Evolutionary conservation across 2,888 invertebrate genomes (phyloP), one percentile per base, ranked within the genome.

Genomic region (Antheraea assamensis): DNA sequence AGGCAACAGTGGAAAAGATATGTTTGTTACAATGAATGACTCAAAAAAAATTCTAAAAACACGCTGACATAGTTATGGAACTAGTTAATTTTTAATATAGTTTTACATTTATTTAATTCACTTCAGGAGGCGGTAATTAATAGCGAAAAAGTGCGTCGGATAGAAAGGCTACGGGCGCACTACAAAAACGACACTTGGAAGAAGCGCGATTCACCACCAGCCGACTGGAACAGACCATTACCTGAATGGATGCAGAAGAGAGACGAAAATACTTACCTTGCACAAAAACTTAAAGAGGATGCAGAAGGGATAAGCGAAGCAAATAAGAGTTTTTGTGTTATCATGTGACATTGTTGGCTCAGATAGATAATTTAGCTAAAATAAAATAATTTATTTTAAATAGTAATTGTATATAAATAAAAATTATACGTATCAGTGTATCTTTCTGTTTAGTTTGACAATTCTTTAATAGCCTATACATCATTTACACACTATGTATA

Each of bases 141-240:
- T 72, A 97, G 97, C 89, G 98, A 98, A 93, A 95, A 95, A 81
- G 85, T 88, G 13, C 94, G 98, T 71, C 95, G 97, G 75, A 80
- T 94, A 49, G 89, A 92, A 70, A 95, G 98, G 78, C 87, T 98
- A 72, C 87, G 88, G 74, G 95, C 96, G 0, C 98, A 98, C 87
- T 96, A 95, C 79, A 90, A 86, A 72, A 99, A 99, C 88, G 95
- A 97, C 85, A 95, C 96, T 1, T 99, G 99, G 99, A 95, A 96
- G 82, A 97, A 96, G 85, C 92, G 99, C 68, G 95, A 94, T 10
- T 83, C 92, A 55, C 98, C 98, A 0, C 98, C 98, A 0, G 91
- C 94, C 72, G 96, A 98, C 87, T 99, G 98, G 98, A 95, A 96
- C 77, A 95, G 95, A 77, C 97, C 97, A 0, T 88, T 98, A 74